A percentile compares a stretch with the other conserved stretches of the same genome.
Evolutionary conservation across 1,140 invertebrate genomes (phyloP).

Genomic region (Tetragnatha versicolor): DNA sequence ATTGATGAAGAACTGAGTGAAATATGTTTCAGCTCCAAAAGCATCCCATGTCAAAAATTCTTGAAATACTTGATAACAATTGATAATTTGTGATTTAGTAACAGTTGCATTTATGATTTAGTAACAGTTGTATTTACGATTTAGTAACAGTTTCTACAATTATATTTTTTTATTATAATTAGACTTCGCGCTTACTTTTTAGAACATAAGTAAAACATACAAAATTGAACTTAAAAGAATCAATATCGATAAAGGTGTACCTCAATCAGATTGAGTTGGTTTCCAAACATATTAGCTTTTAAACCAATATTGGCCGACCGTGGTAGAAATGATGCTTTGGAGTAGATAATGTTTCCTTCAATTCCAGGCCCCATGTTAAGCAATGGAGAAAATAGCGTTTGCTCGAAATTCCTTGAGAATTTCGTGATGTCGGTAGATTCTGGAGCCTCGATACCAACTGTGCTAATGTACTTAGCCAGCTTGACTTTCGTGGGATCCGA

Average conservation of each 20-base stretch:
- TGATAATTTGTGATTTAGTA: too few species aligned
- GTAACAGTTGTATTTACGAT: too few species aligned
- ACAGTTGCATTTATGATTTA: too few species aligned
- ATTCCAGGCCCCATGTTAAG: conserved; percentile 25
- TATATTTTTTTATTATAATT: too few species aligned
- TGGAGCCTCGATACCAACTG: background rate
- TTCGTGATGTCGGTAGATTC: conserved; percentile 39
- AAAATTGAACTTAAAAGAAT: background rate
- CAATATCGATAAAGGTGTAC: conserved; percentile 61
- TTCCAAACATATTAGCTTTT: conserved; percentile 84
- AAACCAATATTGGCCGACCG: conserved; percentile 80
- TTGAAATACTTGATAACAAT: too few species aligned
- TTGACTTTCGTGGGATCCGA: conserved; percentile 75
- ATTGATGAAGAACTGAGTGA: too few species aligned
- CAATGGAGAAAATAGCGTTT: conserved; percentile 13
- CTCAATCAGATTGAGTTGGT: conserved; percentile 84
- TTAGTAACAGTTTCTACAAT: too few species aligned
- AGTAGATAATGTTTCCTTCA: conserved; percentile 70
- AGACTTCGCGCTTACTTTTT: too few species aligned
- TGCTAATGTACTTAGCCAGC: conserved; percentile 62
- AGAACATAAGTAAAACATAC: background rate
- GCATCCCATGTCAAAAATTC: too few species aligned
- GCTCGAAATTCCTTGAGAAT: conserved; percentile 43
- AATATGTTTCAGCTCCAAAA: too few species aligned
- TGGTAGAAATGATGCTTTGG: conserved; percentile 85